Base-by-base conservation (phyloP, 2,888 invertebrate genomes). In the Ditula angustiorana region DNA sequence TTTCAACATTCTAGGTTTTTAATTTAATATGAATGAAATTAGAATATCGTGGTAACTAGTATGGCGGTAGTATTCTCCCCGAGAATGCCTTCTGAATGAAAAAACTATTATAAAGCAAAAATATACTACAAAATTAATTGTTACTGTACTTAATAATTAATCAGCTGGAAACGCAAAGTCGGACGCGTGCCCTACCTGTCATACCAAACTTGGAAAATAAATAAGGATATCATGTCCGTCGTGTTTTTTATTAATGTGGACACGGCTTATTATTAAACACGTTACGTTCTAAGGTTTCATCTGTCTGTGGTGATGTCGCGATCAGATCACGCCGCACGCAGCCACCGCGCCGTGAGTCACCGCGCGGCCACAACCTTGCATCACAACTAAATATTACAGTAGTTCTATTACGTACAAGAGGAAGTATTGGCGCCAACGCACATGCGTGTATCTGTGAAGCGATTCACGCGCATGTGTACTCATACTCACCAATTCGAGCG, bases 301-400 rank as follows among this genome's bases (percentile, higher is more conserved):
- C 55, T 66, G 75, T 79, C 79, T 82, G 70, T 77, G 73, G 69
- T 35, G 61, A 44, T 61, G 74, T 74, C 73, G 76, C 76, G 78
- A 78, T 80, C 79, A 74, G 79, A 82, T 81, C 81, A 78, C 77
- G 74, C 72, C 73, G 74, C 75, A 74, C 73, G 73, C 83, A 79
- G 78, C 78, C 78, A 76, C 80, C 73, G 75, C 78, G 41, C 41
- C 19, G 76, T 84, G 86, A 85, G 74, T 84, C 85, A 85, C 73
- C 75, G 57, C 41, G 41, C 41, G 41, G 50, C 68, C 69, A 72
- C 67, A 70, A 44, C 71, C 70, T 71, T 41, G 57, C 66, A 19
- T 41, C 41, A 41, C 41, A 41, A 30, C 7, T 8, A 41, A 41
- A 7, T 7, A 37, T 13, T 41, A 41, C 41, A 8, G 41, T 41